Base-by-base conservation (phyloP, 2,113 vertebrate species). In the Triplophysa dalaica region DNA sequence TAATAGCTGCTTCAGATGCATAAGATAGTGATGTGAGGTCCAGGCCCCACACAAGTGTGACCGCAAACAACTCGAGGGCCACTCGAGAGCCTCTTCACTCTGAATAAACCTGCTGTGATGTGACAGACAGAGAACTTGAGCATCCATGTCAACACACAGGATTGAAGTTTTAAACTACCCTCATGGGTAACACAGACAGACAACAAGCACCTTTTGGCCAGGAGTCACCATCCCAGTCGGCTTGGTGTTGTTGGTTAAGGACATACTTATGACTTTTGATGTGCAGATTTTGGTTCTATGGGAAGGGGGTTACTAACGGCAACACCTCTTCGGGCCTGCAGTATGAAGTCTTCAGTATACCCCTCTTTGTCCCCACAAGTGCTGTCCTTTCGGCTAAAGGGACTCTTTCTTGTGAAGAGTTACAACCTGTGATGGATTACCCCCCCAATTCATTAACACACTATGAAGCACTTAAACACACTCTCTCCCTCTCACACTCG, bases 381-480 rank as follows among this genome's bases (percentile, higher is more conserved):
- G 78, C 62, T 73, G 69, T 80, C 78, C 69, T 73, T 64, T 58
- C 64, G 21, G 60, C 63, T 70, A 62, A 38, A 45, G 72, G 52
- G 50, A 19, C 62, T 66, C 48, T 75, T 67, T 75, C 70, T 80
- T 75, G 79, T 75, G 79, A 74, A 65, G 70, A 81, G 79, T 75
- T 75, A 75, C 79, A 67, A 81, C 70, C 70, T 74, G 50, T 81
- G 79, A 81, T 81, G 70, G 79, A 81, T 81, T 43, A 67, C 78
- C 65, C 70, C 73, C 76, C 45, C 79, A 81, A 81, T 75, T 81
- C 79, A 81, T 81, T 81, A 81, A 67, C 70, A 64, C 62, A 43
- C 62, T 65, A 63, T 45, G 70, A 81, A 74, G 72, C 79, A 75
- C 70, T 81, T 81, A 67, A 75, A 75, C 79, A 81, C 61, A 75